Evolutionary conservation across 2,888 invertebrate species (phyloP).

Genomic region (Antheraea yamamai): DNA sequence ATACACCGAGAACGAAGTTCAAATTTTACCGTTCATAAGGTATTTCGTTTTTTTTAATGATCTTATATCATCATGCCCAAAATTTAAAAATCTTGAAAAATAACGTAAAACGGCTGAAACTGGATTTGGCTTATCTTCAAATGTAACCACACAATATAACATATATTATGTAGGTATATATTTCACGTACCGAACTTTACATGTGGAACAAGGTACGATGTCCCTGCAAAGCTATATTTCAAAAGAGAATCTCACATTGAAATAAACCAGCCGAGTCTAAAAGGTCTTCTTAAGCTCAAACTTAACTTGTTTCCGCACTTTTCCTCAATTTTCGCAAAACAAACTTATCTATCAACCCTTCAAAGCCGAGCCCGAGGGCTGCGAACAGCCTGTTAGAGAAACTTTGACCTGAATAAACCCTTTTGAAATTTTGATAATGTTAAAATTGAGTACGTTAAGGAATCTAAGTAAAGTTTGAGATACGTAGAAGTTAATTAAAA

Average conservation of each 20-base stretch:
- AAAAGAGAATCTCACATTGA: not conserved
- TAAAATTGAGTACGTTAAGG: not conserved
- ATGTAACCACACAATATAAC: not conserved
- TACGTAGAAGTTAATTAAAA: not conserved
- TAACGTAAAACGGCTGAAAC: no score
- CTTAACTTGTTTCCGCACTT: not conserved
- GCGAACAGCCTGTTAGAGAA: not conserved
- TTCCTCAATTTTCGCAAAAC: slow-evolving; percentile 6
- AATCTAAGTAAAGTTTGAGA: not conserved
- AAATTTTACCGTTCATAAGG: no score
- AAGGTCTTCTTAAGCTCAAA: slow-evolving; percentile 13
- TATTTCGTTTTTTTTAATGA: no score
- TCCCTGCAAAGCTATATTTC: not conserved
- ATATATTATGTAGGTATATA: not conserved
- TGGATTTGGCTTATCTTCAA: no score
- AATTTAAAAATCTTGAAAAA: no score
- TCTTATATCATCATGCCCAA: no score
- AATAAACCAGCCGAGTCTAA: slow-evolving; percentile 2
- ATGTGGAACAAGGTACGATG: not conserved
- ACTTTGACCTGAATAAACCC: slow-evolving; percentile 5
- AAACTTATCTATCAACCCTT: slow-evolving; percentile 13
- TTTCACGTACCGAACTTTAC: not conserved
- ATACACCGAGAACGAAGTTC: no score
- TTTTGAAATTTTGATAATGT: slow-evolving; percentile 11
- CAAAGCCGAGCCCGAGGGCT: slow-evolving; percentile 7